A percentile compares a stretch with the other conserved stretches of the same genome.
These are phyloP conservation scores for Micromussa lordhowensis DNA, from an alignment of 92 coral and sea anemone genomes.

Conservation along the genomic window DNA sequence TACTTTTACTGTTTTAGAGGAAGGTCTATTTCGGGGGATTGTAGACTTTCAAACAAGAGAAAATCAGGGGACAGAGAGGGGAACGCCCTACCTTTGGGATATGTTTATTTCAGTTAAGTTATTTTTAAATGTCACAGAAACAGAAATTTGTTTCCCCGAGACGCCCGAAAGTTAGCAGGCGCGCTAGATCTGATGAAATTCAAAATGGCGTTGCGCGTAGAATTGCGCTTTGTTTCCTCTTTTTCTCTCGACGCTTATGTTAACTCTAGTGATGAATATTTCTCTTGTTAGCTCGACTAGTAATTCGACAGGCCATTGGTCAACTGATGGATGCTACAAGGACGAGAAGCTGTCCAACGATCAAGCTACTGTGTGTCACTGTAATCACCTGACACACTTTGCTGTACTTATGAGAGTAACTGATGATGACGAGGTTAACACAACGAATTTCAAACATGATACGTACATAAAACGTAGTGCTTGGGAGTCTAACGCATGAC, in stretches of 20 bases:
- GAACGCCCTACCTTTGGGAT: too few species aligned
- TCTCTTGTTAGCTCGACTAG: neutral
- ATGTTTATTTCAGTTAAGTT: too few species aligned
- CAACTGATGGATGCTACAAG: conserved; percentile 72
- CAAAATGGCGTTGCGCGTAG: too few species aligned
- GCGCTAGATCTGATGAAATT: too few species aligned
- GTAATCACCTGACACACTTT: conserved; percentile 85
- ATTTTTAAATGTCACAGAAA: too few species aligned
- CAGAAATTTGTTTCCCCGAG: too few species aligned
- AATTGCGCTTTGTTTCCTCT: too few species aligned
- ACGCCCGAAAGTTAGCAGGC: too few species aligned
- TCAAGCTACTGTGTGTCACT: conserved; percentile 68
- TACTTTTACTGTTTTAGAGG: neutral
- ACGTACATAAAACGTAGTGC: neutral
- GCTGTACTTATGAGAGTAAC: conserved; percentile 80
- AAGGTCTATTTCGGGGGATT: neutral
- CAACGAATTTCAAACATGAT: neutral
- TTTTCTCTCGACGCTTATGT: too few species aligned
- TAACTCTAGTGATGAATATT: neutral
- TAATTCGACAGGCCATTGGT: conserved; percentile 70
- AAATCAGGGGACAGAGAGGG: too few species aligned
- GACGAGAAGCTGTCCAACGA: conserved; percentile 54
- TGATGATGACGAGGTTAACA: conserved; percentile 48
- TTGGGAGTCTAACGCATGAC: neutral
- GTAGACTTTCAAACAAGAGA: neutral